phyloP scores from a whole-genome alignment of 2,113 vertebrate genomes.

The Callionymus lyra region DNA sequence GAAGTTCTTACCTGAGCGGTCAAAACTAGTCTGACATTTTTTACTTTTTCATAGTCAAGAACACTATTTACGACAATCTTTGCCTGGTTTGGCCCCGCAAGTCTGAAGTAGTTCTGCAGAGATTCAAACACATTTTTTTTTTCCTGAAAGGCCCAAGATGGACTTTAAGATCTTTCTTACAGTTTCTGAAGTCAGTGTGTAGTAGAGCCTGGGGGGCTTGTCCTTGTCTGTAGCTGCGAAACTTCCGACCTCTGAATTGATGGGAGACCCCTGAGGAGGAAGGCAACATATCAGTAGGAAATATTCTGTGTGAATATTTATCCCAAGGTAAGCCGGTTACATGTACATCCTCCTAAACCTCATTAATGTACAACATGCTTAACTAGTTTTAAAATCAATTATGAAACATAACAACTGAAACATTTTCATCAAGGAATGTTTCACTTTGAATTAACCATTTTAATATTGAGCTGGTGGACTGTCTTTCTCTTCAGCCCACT shows the following conservation, averaged over 20 bases:
- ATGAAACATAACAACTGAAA: background rate
- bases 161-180: slow-evolving; percentile 20
- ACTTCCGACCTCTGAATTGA: background rate
- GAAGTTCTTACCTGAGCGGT: slow-evolving; percentile 63
- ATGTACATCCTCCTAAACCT: no score
- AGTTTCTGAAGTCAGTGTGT: slow-evolving; percentile 25
- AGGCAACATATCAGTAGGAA: background rate
- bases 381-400: background rate
- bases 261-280: slow-evolving; percentile 24
- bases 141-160: background rate
- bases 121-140: background rate
- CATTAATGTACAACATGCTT: background rate
- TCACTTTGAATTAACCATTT: no score
- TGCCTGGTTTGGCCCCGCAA: slow-evolving; percentile 42
- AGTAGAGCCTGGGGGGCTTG: accelerated
- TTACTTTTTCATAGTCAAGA: slow-evolving; percentile 65
- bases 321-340: no score
- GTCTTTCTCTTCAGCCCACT: no score
- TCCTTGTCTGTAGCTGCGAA: slow-evolving; percentile 37
- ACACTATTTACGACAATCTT: slow-evolving; percentile 45
- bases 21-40: slow-evolving; percentile 42
- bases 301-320: no score
- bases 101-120: slow-evolving; percentile 60
- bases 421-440: background rate
- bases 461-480: no score